Evolutionary conservation across 2,113 vertebrate genomes (phyloP), one percentile per base, ranked within the genome.

Genomic region (Corvus cornix): DNA sequence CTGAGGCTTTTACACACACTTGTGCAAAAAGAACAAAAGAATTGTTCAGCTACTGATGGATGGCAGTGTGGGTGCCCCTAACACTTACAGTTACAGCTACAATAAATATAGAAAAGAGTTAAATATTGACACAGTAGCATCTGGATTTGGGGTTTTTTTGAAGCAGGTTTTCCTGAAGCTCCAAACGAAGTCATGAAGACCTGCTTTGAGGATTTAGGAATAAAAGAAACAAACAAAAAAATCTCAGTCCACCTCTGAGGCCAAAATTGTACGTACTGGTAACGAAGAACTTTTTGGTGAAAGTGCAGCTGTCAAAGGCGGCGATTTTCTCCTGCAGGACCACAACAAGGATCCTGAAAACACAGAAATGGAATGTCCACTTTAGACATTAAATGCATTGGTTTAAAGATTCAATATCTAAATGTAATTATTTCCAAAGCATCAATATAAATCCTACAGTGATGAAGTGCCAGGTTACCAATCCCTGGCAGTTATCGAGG

Each of bases 271-370:
- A 98, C 99, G 72, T 98, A 99, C 99, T 99, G 98, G 99, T 99
- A 43, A 99, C 99, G 96, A 99, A 99, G 98, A 99, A 99, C 68
- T 99, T 99, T 97, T 99, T 99, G 43, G 99, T 99, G 97, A 99
- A 99, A 31, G 99, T 99, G 97, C 99, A 99, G 98, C 99, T 99
- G 98, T 99, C 99, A 68, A 99, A 99, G 48, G 99, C 99, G 11
- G 99, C 99, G 2, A 99, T 99, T 98, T 99, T 99, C 97, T 99
- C 99, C 79, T 99, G 99, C 44, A 99, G 98, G 92, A 99, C 99
- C 83, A 99, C 98, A 2, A 99, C 99, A 2, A 99, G 99, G 82
- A 99, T 99, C 97, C 99, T 99, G 98, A 41, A 97, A 93, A 88
- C 81, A 59, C 83, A 90, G 83, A 67, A 94, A 78, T 63, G 87